Conservation (phyloP, 2,888 invertebrate species). For the Archips xylosteana region DNA sequence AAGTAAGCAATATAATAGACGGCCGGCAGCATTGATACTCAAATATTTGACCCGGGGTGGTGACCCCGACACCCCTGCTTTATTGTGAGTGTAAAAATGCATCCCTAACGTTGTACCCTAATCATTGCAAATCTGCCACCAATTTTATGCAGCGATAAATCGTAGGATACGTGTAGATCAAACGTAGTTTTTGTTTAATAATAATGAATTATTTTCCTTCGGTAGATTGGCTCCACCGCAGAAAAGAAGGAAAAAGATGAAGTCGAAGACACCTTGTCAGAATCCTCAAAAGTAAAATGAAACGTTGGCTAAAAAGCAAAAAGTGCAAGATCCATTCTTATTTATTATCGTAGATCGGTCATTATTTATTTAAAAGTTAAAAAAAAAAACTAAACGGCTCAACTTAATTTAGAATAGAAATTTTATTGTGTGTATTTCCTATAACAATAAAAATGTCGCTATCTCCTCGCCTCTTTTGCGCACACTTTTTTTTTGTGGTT, state of each 20-base stretch:
- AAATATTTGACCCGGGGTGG: slow-evolving; percentile 70
- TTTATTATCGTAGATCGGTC: no score
- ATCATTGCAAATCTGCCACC: slow-evolving; percentile 71
- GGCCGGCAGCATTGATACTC: slow-evolving; percentile 52
- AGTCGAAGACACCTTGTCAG: no score
- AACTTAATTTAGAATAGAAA: no score
- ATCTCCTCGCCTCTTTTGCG: no score
- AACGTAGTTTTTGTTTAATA: background rate
- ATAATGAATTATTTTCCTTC: background rate
- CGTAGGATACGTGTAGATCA: slow-evolving; percentile 4
- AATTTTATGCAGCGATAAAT: slow-evolving; percentile 58
- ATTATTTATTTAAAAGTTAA: no score
- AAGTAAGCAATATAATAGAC: slow-evolving; percentile 45
- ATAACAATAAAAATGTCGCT: no score
- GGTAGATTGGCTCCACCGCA: background rate
- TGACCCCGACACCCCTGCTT: slow-evolving; percentile 62
- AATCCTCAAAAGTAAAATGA: no score
- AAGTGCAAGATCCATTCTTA: no score
- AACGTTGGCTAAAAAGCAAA: no score
- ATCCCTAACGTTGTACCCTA: slow-evolving; percentile 63
- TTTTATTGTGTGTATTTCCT: no score
- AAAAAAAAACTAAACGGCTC: no score
- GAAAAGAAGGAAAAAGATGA: background rate
- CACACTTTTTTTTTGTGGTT: no score
- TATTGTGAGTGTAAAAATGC: slow-evolving; percentile 62